These are phyloP conservation scores for Vespertilio murinus DNA, from an alignment of 2,797 vertebrate species.

Conservation along the genomic window DNA sequence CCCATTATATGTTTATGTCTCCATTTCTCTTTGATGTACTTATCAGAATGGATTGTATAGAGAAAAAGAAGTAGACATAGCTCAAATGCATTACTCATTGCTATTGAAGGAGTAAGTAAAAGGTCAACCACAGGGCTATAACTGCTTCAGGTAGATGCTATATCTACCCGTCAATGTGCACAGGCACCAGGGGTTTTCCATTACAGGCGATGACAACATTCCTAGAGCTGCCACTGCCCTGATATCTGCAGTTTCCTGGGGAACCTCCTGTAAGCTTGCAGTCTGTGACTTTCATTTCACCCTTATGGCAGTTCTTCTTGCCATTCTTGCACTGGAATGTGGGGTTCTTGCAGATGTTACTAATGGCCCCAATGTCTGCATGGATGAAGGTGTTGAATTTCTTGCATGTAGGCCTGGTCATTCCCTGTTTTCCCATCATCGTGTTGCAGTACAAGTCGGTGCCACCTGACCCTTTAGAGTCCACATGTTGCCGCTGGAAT, in stretches of 20 bases:
- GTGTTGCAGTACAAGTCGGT: slow-evolving; percentile 65
- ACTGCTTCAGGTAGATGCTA: background rate
- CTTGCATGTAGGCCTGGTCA: too few relatives aligned
- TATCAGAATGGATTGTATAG: background rate
- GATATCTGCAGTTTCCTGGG: slow-evolving; percentile 67
- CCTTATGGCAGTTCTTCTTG: too few relatives aligned
- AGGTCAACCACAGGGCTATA: background rate
- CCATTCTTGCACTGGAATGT: too few relatives aligned
- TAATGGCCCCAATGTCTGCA: too few relatives aligned
- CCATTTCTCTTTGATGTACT: slow-evolving; percentile 2
- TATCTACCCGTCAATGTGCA: slow-evolving; percentile 74
- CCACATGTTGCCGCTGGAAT: slow-evolving; percentile 71
- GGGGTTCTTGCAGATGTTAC: too few relatives aligned
- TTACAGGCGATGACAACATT: slow-evolving; percentile 73
- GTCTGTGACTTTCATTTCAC: too few relatives aligned
- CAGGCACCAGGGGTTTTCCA: slow-evolving; percentile 55
- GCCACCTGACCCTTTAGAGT: background rate
- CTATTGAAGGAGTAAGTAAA: background rate
- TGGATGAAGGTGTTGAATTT: too few relatives aligned
- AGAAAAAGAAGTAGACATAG: background rate
- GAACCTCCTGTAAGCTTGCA: too few relatives aligned
- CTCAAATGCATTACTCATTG: background rate
- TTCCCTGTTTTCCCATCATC: slow-evolving; percentile 67
- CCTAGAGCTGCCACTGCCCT: slow-evolving; percentile 6
- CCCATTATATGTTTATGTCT: background rate